A percentile compares a stretch with the other conserved stretches of the same genome.
These are phyloP conservation scores for Cyprinodon tularosa DNA, from an alignment of 2,113 vertebrate genomes.

Conservation along the genomic window DNA sequence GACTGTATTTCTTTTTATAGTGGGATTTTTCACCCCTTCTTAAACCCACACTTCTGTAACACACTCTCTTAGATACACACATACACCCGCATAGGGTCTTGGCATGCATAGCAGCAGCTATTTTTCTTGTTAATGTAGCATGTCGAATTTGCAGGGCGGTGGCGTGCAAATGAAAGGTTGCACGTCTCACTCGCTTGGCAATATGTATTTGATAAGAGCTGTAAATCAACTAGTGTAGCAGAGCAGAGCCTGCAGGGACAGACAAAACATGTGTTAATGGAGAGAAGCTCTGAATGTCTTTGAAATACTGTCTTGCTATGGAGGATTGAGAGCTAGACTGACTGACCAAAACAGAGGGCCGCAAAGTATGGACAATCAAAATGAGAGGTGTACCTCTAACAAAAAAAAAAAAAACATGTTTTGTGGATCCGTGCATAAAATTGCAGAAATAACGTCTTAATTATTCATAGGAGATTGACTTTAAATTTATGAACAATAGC, in stretches of 20 bases:
- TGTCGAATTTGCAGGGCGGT: slow-evolving; percentile 82
- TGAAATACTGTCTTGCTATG: slow-evolving; percentile 46
- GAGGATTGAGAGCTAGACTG: slow-evolving; percentile 9
- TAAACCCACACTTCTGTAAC: neutral
- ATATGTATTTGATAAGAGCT: slow-evolving; percentile 85
- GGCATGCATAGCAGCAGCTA: slow-evolving; percentile 73
- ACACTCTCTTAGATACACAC: slow-evolving; percentile 28
- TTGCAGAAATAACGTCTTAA: too few relatives aligned
- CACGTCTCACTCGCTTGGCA: slow-evolving; percentile 84
- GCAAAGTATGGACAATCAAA: neutral
- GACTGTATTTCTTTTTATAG: slow-evolving; percentile 29
- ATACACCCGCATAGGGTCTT: slow-evolving; percentile 40
- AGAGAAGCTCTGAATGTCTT: slow-evolving; percentile 72
- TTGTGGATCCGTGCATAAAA: too few relatives aligned
- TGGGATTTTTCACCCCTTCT: slow-evolving; percentile 1
- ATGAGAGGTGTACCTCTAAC: too few relatives aligned
- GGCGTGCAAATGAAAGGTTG: slow-evolving; percentile 84
- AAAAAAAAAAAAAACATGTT: too few relatives aligned
- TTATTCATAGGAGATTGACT: neutral
- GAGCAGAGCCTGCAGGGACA: slow-evolving; percentile 60
- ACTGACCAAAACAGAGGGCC: slow-evolving; percentile 10
- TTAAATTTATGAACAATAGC: neutral
- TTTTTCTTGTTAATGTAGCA: slow-evolving; percentile 85
- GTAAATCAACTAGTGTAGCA: slow-evolving; percentile 80
- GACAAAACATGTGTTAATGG: slow-evolving; percentile 80